These are phyloP conservation scores for Ectobius pallidus DNA, from an alignment of 2,888 invertebrate species.

Conservation along the genomic window DNA sequence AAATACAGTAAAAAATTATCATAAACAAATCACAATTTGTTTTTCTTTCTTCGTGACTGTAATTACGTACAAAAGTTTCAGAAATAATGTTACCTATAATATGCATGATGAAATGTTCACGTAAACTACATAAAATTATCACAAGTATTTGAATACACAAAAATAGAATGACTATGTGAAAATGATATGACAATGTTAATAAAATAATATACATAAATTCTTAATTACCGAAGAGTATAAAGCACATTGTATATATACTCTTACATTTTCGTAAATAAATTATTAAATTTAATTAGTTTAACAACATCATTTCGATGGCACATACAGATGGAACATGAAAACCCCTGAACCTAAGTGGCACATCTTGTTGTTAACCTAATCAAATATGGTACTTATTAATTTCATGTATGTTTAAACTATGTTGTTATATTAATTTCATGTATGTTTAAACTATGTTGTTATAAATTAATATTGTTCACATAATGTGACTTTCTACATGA, in stretches of 20 bases:
- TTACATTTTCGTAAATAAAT: too few species aligned
- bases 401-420: conserved; percentile 6
- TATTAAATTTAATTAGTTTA: too few species aligned
- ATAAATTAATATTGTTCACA: conserved; percentile 15
- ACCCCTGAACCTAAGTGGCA: conserved; percentile 33
- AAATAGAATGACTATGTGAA: conserved; percentile 19
- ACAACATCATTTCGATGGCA: conserved; percentile 10
- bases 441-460: conserved; percentile 11
- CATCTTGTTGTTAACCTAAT: conserved; percentile 11
- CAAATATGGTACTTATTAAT: background rate
- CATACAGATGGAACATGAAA: conserved; percentile 22
- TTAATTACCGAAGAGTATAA: conserved; percentile 8
- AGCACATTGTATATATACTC: conserved; percentile 1
- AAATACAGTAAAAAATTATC: background rate
- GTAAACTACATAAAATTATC: conserved; percentile 24
- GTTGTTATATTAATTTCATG: background rate
- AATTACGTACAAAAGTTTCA: conserved; percentile 6
- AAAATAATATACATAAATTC: conserved; percentile 22
- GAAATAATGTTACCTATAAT: too few species aligned
- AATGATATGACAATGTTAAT: conserved; percentile 16
- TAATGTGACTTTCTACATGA: background rate
- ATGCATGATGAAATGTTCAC: conserved; percentile 20
- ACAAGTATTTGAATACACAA: conserved; percentile 14
- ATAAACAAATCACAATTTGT: conserved; percentile 22
- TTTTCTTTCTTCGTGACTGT: background rate